Evolutionary conservation across 2,113 vertebrate species (phyloP), one percentile per base, ranked within the genome.

Genomic region (Acrocephalus arundinaceus): DNA sequence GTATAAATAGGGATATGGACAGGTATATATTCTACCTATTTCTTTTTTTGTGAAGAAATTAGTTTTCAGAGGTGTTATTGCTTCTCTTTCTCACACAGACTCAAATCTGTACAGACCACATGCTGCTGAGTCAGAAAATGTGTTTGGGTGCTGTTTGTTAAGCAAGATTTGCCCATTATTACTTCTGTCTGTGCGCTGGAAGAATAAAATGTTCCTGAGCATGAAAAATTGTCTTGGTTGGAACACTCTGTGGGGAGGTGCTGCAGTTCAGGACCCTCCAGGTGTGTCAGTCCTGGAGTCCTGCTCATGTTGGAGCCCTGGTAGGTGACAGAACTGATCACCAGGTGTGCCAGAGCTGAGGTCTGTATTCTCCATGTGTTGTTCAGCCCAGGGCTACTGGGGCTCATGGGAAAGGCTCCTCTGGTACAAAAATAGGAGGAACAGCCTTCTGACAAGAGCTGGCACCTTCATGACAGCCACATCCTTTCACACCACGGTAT

Each of bases 401-500:
- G 17, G 24, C 39, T 66, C 62, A 37, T 43, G 87, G 58, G 61
- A 90, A 88, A 85, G 81, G 30, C 31, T 91, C 33, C 30, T 61
- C 62, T 83, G 41, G 21, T 72, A 55, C 78, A 93, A 93, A 94
- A 96, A 68, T 51, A 89, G 77, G 95, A 96, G 87, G 52, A 82
- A 46, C 83, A 96, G 85, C 59, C 58, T 89, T 74, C 14, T 79
- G 93, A 81, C 82, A 78, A 59, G 82, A 91, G 45, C 93, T 95
- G 94, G 65, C 70, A 97, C 83, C 85, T 87, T 83, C 66, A 15
- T 97, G 97, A 97, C 96, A 98, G 94, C 81, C 85, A 59, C 33
- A 76, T 97, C 96, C 93, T 93, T 96, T 98, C 96, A 96, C 97
- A 98, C 96, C 30, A 46, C 14, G 79, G 49, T 70, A 45, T 97